A percentile compares a stretch with the other conserved stretches of the same genome.
These are phyloP conservation scores for Elaphurus davidianus DNA, from an alignment of 2,113 vertebrate genomes.

Conservation along the genomic window DNA sequence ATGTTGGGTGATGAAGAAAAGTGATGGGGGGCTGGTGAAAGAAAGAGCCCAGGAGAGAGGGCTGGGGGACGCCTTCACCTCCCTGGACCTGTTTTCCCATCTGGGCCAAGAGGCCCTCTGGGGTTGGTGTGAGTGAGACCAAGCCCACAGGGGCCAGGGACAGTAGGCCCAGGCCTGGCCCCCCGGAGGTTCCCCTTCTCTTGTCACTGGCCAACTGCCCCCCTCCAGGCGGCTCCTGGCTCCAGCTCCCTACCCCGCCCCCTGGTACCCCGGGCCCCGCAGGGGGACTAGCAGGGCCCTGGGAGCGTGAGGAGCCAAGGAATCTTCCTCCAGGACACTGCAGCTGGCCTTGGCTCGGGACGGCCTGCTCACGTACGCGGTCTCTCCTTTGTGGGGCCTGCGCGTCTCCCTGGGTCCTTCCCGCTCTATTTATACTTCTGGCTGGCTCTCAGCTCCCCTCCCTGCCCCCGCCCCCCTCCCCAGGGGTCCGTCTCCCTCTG, in stretches of 20 bases:
- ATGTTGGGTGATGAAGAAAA: not conserved
- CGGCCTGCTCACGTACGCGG: not conserved
- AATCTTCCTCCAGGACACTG: not conserved
- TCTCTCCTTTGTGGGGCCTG: not conserved
- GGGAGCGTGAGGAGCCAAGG: fast-evolving
- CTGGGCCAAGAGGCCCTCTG: not conserved
- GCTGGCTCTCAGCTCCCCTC: fast-evolving
- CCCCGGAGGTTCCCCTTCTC: not conserved
- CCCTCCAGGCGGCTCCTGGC: fast-evolving
- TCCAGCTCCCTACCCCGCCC: fast-evolving
- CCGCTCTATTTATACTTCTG: not conserved
- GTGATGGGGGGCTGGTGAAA: not conserved
- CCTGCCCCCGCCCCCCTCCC: not conserved
- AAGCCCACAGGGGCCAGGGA: fast-evolving
- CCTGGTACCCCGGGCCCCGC: not conserved
- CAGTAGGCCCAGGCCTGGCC: fast-evolving
- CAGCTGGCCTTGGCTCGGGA: not conserved
- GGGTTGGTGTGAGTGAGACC: not conserved
- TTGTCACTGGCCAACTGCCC: too few species aligned
- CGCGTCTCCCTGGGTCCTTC: not conserved
- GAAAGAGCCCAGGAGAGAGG: not conserved
- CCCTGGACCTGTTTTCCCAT: not conserved
- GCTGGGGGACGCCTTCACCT: too few species aligned
- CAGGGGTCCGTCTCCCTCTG: not conserved
- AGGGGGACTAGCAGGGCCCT: fast-evolving